These are phyloP conservation scores for Sepioteuthis lessoniana DNA, from an alignment of 2,888 invertebrate genomes.

Conservation along the genomic window DNA sequence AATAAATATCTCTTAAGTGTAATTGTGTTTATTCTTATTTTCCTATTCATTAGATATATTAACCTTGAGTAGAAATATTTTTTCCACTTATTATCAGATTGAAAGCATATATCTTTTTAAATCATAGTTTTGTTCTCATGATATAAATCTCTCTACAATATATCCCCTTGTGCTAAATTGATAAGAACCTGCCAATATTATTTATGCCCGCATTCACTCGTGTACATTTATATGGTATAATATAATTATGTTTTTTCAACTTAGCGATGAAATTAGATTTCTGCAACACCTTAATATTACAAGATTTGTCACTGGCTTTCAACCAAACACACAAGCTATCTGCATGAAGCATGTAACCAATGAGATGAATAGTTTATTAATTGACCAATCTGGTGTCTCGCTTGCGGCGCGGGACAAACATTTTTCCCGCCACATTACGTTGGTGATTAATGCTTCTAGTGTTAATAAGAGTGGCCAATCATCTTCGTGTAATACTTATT, in stretches of 20 bases:
- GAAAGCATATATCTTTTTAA: too few species aligned
- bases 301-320: background rate
- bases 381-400: background rate
- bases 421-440: background rate
- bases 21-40: too few species aligned
- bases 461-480: conserved; percentile 33
- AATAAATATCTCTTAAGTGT: too few species aligned
- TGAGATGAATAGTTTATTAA: background rate
- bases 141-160: too few species aligned
- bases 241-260: background rate
- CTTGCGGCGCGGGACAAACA: background rate
- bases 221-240: background rate
- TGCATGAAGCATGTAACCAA: background rate
- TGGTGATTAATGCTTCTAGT: background rate
- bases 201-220: background rate
- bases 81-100: too few species aligned
- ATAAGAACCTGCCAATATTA: too few species aligned
- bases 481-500: background rate
- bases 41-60: too few species aligned
- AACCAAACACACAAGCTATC: background rate
- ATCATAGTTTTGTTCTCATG: too few species aligned
- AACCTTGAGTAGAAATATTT: too few species aligned
- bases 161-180: background rate
- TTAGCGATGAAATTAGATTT: background rate
- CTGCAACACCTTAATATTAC: background rate